These are phyloP conservation scores for Propithecus coquereli DNA, from an alignment of 2,113 vertebrate genomes.

Conservation along the genomic window DNA sequence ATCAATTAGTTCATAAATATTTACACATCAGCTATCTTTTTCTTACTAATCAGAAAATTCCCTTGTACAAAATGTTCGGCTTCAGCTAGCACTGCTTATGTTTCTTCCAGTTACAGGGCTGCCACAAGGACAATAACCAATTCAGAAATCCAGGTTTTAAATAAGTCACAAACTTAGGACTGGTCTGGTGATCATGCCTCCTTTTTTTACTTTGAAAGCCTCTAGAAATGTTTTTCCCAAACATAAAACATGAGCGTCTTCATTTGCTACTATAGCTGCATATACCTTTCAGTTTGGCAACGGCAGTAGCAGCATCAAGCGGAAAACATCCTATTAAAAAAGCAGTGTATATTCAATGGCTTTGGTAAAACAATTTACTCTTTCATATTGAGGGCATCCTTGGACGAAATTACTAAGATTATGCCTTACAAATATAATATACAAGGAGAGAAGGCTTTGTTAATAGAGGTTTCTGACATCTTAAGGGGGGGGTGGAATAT, in stretches of 20 bases:
- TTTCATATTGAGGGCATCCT: background rate
- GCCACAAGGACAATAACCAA: background rate
- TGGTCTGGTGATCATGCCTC: background rate
- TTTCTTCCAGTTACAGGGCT: background rate
- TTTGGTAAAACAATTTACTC: background rate
- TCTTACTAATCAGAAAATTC: conserved; percentile 32
- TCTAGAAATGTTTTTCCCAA: background rate
- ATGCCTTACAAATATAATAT: background rate
- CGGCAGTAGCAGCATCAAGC: background rate
- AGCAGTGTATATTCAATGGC: background rate
- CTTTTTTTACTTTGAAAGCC: background rate
- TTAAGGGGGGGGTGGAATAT: background rate
- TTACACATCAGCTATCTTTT: background rate
- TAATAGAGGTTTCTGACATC: background rate
- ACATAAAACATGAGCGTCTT: background rate
- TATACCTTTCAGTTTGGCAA: background rate
- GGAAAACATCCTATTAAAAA: background rate
- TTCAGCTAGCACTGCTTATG: background rate
- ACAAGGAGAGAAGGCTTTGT: background rate
- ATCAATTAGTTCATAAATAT: background rate
- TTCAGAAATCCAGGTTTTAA: background rate
- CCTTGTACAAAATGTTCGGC: background rate
- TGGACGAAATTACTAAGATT: background rate
- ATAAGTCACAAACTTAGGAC: background rate
- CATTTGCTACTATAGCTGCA: background rate